Evolutionary conservation across 1,140 invertebrate genomes (phyloP).

Genomic region (Sesamia nonagrioides): DNA sequence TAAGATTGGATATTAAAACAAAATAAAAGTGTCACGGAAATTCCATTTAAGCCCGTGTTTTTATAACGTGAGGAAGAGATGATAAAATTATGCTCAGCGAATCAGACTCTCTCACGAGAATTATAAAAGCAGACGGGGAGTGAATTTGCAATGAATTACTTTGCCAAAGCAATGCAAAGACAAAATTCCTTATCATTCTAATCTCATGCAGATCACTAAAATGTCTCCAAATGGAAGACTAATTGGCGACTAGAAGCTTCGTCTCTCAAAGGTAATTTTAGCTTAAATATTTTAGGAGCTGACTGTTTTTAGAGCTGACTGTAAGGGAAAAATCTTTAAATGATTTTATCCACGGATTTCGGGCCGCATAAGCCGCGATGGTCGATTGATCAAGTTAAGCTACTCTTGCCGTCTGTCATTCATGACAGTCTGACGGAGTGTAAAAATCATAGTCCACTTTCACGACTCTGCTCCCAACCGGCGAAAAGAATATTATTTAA

Average conservation of each 20-base stretch:
- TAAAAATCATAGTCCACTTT: no score
- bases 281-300: slow-evolving; percentile 31
- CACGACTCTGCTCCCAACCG: no score
- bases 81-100: slow-evolving; percentile 34
- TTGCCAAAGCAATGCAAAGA: slow-evolving; percentile 41
- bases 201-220: slow-evolving; percentile 24
- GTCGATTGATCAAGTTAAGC: no score
- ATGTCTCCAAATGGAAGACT: neutral
- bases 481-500: no score
- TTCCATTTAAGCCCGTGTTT: neutral
- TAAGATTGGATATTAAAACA: no score
- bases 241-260: slow-evolving; percentile 16
- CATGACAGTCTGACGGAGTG: no score
- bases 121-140: neutral
- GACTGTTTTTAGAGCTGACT: neutral
- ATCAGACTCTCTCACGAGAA: slow-evolving; percentile 9
- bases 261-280: neutral
- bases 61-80: neutral
- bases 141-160: slow-evolving; percentile 22
- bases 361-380: no score
- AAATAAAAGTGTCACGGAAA: neutral
- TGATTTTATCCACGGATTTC: no score
- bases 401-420: no score
- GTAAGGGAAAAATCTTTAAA: no score
- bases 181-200: slow-evolving; percentile 30